Evolutionary conservation across 2,797 vertebrate species (phyloP).

Genomic region (Tapera naevia): DNA sequence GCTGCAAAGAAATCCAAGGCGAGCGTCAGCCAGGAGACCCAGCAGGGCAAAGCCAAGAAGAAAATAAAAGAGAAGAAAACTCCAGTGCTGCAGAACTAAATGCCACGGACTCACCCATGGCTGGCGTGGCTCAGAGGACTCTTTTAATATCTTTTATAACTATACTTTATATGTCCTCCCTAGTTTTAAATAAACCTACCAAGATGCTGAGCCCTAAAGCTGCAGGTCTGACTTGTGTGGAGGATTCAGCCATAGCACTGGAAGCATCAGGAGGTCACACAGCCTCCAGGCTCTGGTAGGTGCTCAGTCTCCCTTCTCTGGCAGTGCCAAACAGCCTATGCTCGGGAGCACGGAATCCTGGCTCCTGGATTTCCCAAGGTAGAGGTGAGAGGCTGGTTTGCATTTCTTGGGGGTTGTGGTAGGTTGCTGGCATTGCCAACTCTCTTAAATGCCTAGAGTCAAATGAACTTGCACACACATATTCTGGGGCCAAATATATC

Average conservation of each 20-base stretch:
- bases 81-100: background rate
- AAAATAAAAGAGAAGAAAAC: slow-evolving; percentile 44
- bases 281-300: background rate
- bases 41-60: slow-evolving; percentile 70
- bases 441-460: background rate
- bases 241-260: background rate
- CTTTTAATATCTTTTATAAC: slow-evolving; percentile 6
- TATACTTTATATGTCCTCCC: slow-evolving; percentile 41
- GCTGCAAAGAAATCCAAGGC: slow-evolving; percentile 79
- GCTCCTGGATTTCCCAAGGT: background rate
- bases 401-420: background rate
- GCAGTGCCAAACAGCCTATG: background rate
- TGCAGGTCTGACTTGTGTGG: background rate
- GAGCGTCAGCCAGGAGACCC: slow-evolving; percentile 55
- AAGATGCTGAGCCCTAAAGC: background rate
- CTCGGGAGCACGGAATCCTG: background rate
- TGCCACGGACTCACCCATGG: background rate
- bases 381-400: background rate
- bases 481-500: background rate
- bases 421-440: background rate
- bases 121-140: background rate
- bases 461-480: background rate
- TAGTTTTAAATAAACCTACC: slow-evolving; percentile 51
- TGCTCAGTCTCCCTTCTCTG: background rate
- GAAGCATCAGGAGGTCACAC: background rate